Conservation (phyloP, 2,797 vertebrate genomes). For the Anas bahamensis region DNA sequence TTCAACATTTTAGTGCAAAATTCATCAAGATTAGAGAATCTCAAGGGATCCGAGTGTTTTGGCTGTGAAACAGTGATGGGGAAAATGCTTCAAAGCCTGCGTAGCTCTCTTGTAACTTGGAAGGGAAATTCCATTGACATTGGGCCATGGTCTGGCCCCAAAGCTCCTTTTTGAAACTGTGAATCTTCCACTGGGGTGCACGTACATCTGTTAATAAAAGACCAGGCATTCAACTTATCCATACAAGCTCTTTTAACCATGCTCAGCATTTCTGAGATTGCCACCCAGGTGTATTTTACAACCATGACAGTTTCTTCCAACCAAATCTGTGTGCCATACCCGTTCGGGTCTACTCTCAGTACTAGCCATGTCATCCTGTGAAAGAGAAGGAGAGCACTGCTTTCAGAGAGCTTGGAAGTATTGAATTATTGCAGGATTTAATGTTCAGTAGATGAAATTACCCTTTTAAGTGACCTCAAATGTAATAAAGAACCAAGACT, state of each 20-base stretch:
- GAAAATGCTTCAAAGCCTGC: neutral
- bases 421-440: conserved; percentile 63
- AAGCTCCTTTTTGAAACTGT: neutral
- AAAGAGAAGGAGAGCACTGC: neutral
- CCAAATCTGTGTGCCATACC: neutral
- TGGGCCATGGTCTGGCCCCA: neutral
- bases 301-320: neutral
- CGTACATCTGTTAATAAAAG: neutral
- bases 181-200: neutral
- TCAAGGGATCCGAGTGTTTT: neutral
- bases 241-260: neutral
- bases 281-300: neutral
- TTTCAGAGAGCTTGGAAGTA: conserved; percentile 10
- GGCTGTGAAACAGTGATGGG: neutral
- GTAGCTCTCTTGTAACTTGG: neutral
- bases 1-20: neutral
- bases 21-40: neutral
- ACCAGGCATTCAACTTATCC: neutral
- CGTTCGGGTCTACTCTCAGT: rapidly evolving
- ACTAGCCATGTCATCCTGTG: neutral
- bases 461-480: conserved; percentile 68
- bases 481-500: conserved; percentile 60
- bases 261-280: neutral
- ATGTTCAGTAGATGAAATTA: conserved; percentile 59
- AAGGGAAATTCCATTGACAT: neutral